Conservation (phyloP, 2,888 invertebrate species). For the Hypercompe scribonia region DNA sequence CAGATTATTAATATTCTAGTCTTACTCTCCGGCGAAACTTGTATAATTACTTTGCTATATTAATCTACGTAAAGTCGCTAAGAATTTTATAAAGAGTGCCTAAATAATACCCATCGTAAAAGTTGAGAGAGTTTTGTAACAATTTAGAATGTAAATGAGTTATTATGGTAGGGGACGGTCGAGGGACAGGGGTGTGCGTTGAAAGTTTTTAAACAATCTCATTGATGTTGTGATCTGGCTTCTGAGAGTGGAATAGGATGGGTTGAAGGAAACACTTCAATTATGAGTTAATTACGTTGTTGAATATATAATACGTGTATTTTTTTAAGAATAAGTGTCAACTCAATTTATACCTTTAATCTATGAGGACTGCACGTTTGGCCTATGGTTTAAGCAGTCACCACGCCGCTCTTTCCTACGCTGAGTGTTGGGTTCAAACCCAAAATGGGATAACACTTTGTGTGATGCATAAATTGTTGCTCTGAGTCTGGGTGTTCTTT, state of each 20-base stretch:
- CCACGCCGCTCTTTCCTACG: no score
- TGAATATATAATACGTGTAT: not conserved
- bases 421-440: no score
- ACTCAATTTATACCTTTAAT: no score
- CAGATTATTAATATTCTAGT: constrained; percentile 55
- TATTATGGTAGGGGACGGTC: constrained; percentile 25
- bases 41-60: constrained; percentile 52
- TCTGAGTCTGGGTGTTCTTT: no score
- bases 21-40: constrained; percentile 49
- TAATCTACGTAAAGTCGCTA: constrained; percentile 47
- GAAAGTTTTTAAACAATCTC: constrained; percentile 25
- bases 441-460: no score
- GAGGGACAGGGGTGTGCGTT: constrained; percentile 22
- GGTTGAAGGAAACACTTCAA: not conserved
- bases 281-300: not conserved
- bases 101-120: constrained; percentile 40
- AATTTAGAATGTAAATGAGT: constrained; percentile 51
- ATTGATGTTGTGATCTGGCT: constrained; percentile 19
- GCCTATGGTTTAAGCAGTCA: no score
- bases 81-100: constrained; percentile 52
- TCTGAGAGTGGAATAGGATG: not conserved
- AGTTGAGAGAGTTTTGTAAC: constrained; percentile 35
- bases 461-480: no score
- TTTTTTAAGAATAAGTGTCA: no score
- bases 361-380: no score